Evolutionary conservation across 2,888 invertebrate genomes (phyloP).

Genomic region (Ecliptopera silaceata): DNA sequence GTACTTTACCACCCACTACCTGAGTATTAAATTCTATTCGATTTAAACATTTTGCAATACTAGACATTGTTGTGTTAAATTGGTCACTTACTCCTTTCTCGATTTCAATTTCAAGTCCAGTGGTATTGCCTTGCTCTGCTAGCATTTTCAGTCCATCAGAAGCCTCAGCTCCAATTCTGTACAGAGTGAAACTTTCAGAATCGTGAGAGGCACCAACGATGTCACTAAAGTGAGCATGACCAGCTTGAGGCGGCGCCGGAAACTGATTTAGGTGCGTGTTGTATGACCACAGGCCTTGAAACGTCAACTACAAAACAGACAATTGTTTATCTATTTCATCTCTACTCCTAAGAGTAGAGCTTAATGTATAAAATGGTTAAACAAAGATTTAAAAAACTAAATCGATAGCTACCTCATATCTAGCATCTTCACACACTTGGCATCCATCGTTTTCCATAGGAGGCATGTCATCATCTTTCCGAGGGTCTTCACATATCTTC

Average conservation of each 20-base stretch:
- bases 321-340: not conserved
- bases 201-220: constrained; percentile 74
- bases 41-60: no score
- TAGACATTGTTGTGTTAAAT: no score
- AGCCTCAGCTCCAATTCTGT: constrained; percentile 62
- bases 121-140: constrained; percentile 76
- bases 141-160: constrained; percentile 63
- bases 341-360: not conserved
- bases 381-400: no score
- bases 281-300: constrained; percentile 70
- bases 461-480: constrained; percentile 70
- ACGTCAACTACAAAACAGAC: constrained; percentile 54
- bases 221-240: constrained; percentile 66
- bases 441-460: constrained; percentile 66
- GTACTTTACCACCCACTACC: no score
- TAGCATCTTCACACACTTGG: constrained; percentile 67
- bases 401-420: constrained; percentile 58
- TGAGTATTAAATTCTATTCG: no score
- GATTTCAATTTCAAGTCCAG: constrained; percentile 69
- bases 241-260: constrained; percentile 41
- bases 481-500: constrained; percentile 65
- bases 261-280: constrained; percentile 69
- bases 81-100: constrained; percentile 49
- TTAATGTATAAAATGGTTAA: no score
- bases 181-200: constrained; percentile 56